Evolutionary conservation across 2,113 vertebrate genomes (phyloP), one percentile per base, ranked within the genome.

Genomic region (Eublepharis macularius): DNA sequence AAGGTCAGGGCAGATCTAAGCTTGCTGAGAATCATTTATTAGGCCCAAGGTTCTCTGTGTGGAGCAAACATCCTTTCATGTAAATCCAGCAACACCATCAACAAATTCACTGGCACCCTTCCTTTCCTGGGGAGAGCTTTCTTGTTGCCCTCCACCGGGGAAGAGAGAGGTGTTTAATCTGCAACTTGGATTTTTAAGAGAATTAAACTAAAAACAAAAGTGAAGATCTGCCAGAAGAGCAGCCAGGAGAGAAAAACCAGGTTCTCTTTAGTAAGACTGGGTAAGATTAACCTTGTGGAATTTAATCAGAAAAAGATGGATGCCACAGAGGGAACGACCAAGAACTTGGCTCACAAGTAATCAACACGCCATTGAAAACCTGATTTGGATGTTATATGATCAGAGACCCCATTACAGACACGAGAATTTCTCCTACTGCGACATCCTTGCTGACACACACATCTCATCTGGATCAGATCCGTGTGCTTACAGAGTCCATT

Each of bases 51-150:
- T 89, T 75, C 49, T 51, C 49, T 92, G 92, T 90, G 77, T 87
- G 65, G 89, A 90, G 70, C 91, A 92, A 90, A 92, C 0, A 91
- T 92, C 90, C 92, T 90, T 72, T 89, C 45, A 91, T 91, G 88
- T 78, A 83, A 77, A 88, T 91, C 94, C 92, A 90, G 90, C 16
- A 2, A 94, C 90, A 94, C 81, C 88, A 86, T 91, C 91, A 93
- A 34, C 74, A 92, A 94, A 86, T 92, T 93, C 93, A 88, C 87
- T 92, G 89, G 90, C 92, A 92, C 93, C 88, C 87, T 92, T 94
- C 94, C 94, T 93, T 93, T 88, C 91, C 65, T 93, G 86, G 80
- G 92, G 88, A 90, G 86, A 94, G 91, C 92, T 90, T 89, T 87
- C 85, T 90, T 57, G 0, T 43, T 85, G 93, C 92, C 91, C 88